Base-by-base conservation (phyloP, 2,797 vertebrate genomes). In the Parauchenoglanis punctatus region DNA sequence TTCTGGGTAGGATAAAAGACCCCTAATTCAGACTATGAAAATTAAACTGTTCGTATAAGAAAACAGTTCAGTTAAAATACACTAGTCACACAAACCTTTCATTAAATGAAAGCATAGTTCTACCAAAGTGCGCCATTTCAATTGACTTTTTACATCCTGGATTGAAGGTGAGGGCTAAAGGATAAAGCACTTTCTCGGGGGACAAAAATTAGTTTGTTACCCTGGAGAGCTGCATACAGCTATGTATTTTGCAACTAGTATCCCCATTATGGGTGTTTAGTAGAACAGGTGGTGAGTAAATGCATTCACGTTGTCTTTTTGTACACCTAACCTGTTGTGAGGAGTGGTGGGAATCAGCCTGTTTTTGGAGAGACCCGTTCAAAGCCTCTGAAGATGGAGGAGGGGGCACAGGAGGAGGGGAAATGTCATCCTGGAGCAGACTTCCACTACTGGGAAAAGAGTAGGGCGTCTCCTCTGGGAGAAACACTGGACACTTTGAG, bases 391-490 rank as follows among this genome's bases (percentile, higher is more conserved):
- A 96, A 70, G 97, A 96, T 8, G 98, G 97, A 0, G 97, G 97
- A 0, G 98, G 97, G 0, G 98, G 98, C 73, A 99, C 96, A 0
- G 98, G 97, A 7, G 98, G 97, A 0, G 97, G 96, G 84, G 95
- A 91, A 0, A 96, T 86, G n/a, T 96, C 96, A 95, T 98, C 98
- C 91, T 97, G 97, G 93, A 96, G 97, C 0, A 97, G 95, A 89
- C 96, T 95, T 87, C 96, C 97, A 89, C 97, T 97, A 46, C 96
- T 97, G 7, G 98, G 98, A 86, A 96, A 98, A 11, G 98, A 98
- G 93, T 99, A 99, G 5, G 98, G 97, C 0, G 98, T 98, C 92
- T 99, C 98, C 2, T 99, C 98, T 0, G 97, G 88, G 83, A 99
- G 89, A 91, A 99, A 99, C 61, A 97, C 97, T 0, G 98, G 97